phyloP scores from a whole-genome alignment of 2,888 invertebrate genomes.

The Drosophila nigricruria region DNA sequence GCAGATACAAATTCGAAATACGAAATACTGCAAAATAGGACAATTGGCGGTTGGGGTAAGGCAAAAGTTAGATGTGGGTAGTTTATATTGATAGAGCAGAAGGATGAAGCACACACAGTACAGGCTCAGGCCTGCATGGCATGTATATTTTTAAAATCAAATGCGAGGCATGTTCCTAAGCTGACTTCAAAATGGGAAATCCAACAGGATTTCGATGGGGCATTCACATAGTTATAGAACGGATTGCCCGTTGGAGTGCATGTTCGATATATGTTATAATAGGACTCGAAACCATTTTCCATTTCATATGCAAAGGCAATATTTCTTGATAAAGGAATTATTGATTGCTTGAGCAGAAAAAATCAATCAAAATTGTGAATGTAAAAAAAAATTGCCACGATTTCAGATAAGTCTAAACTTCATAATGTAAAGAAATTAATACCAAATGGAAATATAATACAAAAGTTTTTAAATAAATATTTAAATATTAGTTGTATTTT shows the following conservation, averaged over 20 bases:
- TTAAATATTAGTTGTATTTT: background rate
- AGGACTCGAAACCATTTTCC: background rate
- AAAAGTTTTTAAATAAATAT: background rate
- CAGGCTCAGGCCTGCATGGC: conserved; percentile 28
- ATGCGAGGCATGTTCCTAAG: conserved; percentile 42
- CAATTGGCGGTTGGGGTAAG: background rate
- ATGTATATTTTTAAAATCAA: conserved; percentile 36
- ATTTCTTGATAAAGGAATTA: conserved; percentile 2
- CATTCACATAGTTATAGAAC: conserved; percentile 40
- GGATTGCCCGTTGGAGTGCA: background rate
- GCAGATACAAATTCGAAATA: conserved; percentile 63
- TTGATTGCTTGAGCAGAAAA: background rate
- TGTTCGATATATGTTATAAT: background rate
- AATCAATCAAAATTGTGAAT: too few species aligned
- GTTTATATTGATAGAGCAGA: conserved; percentile 24
- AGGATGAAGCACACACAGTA: conserved; percentile 41
- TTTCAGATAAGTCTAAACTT: background rate
- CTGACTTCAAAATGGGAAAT: conserved; percentile 48
- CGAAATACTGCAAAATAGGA: conserved; percentile 30
- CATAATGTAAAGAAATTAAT: background rate
- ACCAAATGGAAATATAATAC: background rate
- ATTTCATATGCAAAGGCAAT: background rate
- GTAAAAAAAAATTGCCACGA: background rate
- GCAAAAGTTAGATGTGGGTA: background rate
- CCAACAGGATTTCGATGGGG: conserved; percentile 45